Evolutionary conservation across 2,797 vertebrate species (phyloP).

Genomic region (Limnodromus scolopaceus): DNA sequence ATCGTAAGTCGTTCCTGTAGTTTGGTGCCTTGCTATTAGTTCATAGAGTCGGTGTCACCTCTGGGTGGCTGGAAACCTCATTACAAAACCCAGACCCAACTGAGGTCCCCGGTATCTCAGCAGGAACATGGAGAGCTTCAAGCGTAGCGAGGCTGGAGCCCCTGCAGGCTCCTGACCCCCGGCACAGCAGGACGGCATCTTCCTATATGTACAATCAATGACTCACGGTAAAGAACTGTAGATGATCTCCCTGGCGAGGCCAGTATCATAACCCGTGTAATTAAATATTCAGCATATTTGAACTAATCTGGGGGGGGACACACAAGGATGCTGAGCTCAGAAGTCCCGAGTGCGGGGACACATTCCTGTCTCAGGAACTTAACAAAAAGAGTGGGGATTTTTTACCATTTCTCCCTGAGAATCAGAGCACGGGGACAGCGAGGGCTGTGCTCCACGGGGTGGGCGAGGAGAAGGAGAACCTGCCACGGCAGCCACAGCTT

Average conservation of each 20-base stretch:
- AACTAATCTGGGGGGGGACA: not conserved
- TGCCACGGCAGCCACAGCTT: not conserved
- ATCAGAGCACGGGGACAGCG: not conserved
- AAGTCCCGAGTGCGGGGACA: not conserved
- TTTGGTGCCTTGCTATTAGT: not conserved
- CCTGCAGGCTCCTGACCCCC: not conserved
- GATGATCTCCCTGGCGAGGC: not conserved
- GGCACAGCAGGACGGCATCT: not conserved
- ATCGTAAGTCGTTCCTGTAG: not conserved
- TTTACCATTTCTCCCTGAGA: not conserved
- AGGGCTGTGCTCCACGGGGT: rapidly evolving
- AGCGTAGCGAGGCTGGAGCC: not conserved
- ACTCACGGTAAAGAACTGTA: not conserved
- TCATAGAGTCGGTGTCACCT: not conserved
- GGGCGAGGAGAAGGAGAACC: not conserved
- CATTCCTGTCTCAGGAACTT: not conserved
- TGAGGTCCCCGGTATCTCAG: not conserved
- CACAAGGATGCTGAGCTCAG: not conserved
- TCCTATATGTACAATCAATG: not conserved
- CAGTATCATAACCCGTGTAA: not conserved
- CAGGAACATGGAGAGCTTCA: not conserved
- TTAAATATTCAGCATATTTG: not conserved
- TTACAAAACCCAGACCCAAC: not conserved
- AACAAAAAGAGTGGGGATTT: not conserved
- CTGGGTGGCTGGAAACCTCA: not conserved